Conservation (phyloP, 2,888 invertebrate genomes). For the Holacanthella duospinosa region DNA sequence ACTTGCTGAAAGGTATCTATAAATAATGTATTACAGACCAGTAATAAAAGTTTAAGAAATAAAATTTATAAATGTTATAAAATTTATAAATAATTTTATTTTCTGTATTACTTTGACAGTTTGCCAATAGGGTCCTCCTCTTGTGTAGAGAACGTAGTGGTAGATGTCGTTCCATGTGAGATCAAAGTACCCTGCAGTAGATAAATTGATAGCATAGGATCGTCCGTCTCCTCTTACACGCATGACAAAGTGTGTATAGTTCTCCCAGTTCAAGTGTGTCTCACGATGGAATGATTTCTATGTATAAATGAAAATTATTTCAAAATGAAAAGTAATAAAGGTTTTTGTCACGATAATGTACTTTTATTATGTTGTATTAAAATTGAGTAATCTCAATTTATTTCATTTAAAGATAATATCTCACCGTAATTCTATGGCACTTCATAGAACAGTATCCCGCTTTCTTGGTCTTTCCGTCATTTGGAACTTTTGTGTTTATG, state of each 20-base stretch:
- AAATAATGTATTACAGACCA: constrained; percentile 8
- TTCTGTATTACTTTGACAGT: constrained; percentile 55
- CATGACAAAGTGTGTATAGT: constrained; percentile 64
- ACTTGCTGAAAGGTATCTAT: constrained; percentile 92
- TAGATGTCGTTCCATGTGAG: constrained; percentile 81
- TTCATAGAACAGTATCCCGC: constrained; percentile 75
- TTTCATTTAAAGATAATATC: too few species aligned
- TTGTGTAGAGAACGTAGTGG: constrained; percentile 74
- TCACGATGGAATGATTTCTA: constrained; percentile 73
- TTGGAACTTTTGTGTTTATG: constrained; percentile 58
- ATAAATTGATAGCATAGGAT: constrained; percentile 70
- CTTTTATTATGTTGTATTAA: not conserved
- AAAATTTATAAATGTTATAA: not conserved
- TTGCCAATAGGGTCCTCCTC: constrained; percentile 99
- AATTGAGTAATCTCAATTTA: too few species aligned
- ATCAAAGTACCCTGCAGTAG: constrained; percentile 65
- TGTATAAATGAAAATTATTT: constrained; percentile 36
- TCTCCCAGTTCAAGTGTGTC: constrained; percentile 59
- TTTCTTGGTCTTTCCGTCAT: constrained; percentile 65
- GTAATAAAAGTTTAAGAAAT: too few species aligned
- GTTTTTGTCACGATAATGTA: not conserved
- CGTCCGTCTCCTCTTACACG: constrained; percentile 89
- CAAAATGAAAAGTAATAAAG: not conserved
- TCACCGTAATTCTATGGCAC: constrained; percentile 56
- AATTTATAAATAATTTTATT: not conserved